Evolutionary conservation across 35 echinoderm and acorn worm genomes (phyloP), one percentile per base, ranked within the genome.

Genomic region (Apostichopus parvimensis): DNA sequence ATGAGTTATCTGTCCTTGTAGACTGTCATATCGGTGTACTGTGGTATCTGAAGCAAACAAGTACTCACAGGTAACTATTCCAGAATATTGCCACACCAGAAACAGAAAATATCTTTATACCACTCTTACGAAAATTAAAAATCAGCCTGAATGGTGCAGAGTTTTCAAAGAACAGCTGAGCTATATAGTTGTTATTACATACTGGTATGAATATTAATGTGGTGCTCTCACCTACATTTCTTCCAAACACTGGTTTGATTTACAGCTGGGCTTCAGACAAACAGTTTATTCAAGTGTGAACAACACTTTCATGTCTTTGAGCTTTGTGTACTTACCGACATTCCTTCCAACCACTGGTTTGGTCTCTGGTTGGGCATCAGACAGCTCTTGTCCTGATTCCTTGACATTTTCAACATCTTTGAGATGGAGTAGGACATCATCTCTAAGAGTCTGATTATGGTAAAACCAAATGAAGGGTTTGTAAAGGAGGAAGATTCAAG

Each of bases 331-430:
- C 87, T 92, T 90, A 96, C 95, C 95, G 24, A 93, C 88, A 71
- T 93, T 95, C 56, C 83, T 96, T 20, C 72, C 77, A 26, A 96
- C 90, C 7, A 89, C 92, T 56, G 95, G 91, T 78, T 91, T 82
- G 72, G 94, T 62, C 23, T 99, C 95, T 90, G 95, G 91, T 54
- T 99, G 95, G 7, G 92, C 95, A 8, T 99, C 97, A 28, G 89
- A 90, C 21, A 99, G 83, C 64, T 99, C 95, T 53, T 89, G 83
- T 76, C 91, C 93, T 53, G 91, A 82, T 14, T 99, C 97, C 85
- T 96, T 99, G 18, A 96, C 88, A 55, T 99, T 96, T 78, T 99
- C 95, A 70, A 99, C 90, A 92, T 99, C 97, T 81, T 94, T 94
- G 68, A 92, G 89, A 77, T 99, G 97, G 26, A 90, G 82, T 9